A percentile compares a stretch with the other conserved stretches of the same genome.
These are phyloP conservation scores for Meliscaeva auricollis DNA, from an alignment of 2,888 invertebrate species.

Conservation along the genomic window DNA sequence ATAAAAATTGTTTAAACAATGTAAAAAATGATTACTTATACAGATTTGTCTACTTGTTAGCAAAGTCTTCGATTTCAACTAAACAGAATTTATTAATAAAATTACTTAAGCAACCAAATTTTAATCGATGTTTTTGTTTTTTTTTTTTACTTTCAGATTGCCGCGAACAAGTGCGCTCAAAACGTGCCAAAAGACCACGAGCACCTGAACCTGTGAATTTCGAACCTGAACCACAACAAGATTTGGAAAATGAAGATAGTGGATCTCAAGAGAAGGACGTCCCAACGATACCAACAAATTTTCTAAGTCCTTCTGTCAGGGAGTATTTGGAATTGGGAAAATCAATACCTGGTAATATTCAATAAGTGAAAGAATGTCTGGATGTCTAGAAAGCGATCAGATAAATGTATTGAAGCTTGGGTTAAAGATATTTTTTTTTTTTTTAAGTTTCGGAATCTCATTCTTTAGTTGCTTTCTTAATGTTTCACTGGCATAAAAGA, in stretches of 20 bases:
- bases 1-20: no score
- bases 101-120: background rate
- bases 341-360: conserved; percentile 92
- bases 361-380: background rate
- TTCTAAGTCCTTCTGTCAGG: conserved; percentile 93
- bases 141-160: conserved; percentile 85
- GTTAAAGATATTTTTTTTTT: no score
- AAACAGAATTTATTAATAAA: no score
- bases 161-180: conserved; percentile 86
- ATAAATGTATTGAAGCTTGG: background rate
- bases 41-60: no score
- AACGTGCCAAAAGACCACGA: conserved; percentile 87
- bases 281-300: conserved; percentile 88
- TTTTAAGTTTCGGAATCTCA: no score
- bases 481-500: background rate
- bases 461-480: no score
- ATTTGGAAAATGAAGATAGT: conserved; percentile 82
- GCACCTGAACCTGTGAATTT: conserved; percentile 85
- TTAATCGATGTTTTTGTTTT: background rate
- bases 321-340: conserved; percentile 94
- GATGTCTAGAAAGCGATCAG: background rate
- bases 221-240: conserved; percentile 84
- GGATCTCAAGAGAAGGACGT: conserved; percentile 83
- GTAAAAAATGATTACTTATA: no score
- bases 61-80: background rate